Evolutionary conservation across 2,888 invertebrate species (phyloP).

Genomic region (Notodonta ziczac): DNA sequence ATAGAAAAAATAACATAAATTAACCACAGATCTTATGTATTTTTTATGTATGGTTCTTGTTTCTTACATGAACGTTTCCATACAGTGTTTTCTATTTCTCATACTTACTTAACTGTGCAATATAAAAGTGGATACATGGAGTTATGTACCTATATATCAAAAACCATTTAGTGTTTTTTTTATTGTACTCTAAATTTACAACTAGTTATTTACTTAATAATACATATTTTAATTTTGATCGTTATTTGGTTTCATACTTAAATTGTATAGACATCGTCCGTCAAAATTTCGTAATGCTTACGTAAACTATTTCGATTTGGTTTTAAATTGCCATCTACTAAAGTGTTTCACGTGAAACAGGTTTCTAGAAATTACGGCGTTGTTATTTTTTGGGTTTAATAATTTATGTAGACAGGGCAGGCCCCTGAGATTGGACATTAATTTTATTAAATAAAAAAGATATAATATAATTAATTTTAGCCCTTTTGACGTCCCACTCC

Average conservation of each 20-base stretch:
- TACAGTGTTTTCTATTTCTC: no score
- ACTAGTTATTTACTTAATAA: no score
- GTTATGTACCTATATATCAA: no score
- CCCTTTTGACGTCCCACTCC: no score
- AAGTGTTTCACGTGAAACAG: neutral
- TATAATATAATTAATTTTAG: no score
- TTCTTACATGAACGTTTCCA: no score
- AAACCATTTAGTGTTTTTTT: no score
- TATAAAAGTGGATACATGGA: no score
- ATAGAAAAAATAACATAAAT: slow-evolving; percentile 11
- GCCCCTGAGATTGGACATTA: neutral
- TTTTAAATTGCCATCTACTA: slow-evolving; percentile 25
- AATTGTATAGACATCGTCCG: neutral
- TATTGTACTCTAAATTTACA: no score
- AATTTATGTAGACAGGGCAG: neutral
- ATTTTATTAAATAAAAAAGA: no score
- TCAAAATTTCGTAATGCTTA: slow-evolving; percentile 26
- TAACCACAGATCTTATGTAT: neutral
- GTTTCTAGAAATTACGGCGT: neutral
- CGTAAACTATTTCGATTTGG: slow-evolving; percentile 32
- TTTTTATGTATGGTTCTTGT: no score
- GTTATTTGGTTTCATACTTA: neutral
- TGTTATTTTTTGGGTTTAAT: neutral
- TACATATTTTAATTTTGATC: neutral
- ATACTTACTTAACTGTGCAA: no score